These are phyloP conservation scores for Agonopterix subpropinquella DNA, from an alignment of 2,888 invertebrate species.

Conservation along the genomic window DNA sequence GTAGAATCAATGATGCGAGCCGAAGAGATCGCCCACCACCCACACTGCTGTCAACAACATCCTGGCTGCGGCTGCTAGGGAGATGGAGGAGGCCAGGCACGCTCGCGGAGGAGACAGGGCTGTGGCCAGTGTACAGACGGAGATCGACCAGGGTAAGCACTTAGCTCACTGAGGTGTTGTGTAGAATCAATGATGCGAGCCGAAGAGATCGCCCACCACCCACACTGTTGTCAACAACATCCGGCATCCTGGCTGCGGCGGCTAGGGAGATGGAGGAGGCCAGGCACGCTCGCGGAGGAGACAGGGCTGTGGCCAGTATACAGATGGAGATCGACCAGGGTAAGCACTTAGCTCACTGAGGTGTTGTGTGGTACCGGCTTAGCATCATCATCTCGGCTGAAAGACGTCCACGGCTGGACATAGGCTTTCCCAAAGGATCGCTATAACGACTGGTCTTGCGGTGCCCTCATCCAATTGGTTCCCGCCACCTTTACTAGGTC, in stretches of 20 bases:
- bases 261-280: constrained; percentile 69
- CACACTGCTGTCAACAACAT: constrained; percentile 70
- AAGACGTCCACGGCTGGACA: too few relatives aligned
- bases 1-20: constrained; percentile 72
- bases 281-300: constrained; percentile 37
- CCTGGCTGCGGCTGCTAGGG: constrained; percentile 64
- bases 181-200: constrained; percentile 72
- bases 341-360: constrained; percentile 17
- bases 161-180: too few relatives aligned
- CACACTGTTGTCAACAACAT: constrained; percentile 70
- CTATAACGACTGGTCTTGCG: too few relatives aligned
- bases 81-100: constrained; percentile 63
- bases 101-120: constrained; percentile 36
- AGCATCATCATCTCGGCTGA: too few relatives aligned
- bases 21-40: constrained; percentile 59
- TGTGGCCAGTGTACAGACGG: constrained; percentile 62
- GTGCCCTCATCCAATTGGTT: too few relatives aligned
- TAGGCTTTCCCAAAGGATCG: too few relatives aligned
- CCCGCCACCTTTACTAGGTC: too few relatives aligned
- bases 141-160: constrained; percentile 58
- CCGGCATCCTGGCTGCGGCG: constrained; percentile 64
- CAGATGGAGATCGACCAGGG: constrained; percentile 63
- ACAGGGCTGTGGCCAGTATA: constrained; percentile 51
- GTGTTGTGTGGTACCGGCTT: too few relatives aligned
- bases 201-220: constrained; percentile 59